phyloP scores from a whole-genome alignment of 2,888 invertebrate species.

The Priocnemis perturbator region DNA sequence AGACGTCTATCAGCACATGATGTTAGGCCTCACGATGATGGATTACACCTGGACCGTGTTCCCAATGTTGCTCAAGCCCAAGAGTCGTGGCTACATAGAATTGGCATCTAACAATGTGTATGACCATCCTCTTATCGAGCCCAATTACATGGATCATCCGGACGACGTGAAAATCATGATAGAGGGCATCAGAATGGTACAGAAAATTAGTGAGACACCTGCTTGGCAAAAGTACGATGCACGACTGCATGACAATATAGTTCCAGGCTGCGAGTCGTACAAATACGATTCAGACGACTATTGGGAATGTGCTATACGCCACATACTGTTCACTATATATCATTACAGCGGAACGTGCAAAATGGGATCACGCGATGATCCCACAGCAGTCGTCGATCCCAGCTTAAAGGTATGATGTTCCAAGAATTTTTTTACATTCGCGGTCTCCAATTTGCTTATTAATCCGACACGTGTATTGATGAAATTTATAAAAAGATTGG shows the following conservation, averaged over 20 bases:
- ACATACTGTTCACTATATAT: slow-evolving; percentile 83
- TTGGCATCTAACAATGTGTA: slow-evolving; percentile 81
- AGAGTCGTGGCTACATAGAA: slow-evolving; percentile 82
- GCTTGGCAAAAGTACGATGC: slow-evolving; percentile 80
- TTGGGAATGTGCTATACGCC: slow-evolving; percentile 82
- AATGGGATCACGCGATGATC: slow-evolving; percentile 81
- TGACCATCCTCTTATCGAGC: slow-evolving; percentile 81
- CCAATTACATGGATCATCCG: slow-evolving; percentile 82
- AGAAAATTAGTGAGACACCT: slow-evolving; percentile 79
- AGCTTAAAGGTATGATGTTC: slow-evolving; percentile 75
- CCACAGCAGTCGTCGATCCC: slow-evolving; percentile 81
- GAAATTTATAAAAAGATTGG: too few relatives aligned
- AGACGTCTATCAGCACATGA: slow-evolving; percentile 77
- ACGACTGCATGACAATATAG: slow-evolving; percentile 76
- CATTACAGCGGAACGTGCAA: slow-evolving; percentile 81
- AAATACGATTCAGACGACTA: slow-evolving; percentile 82
- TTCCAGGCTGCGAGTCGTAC: slow-evolving; percentile 79
- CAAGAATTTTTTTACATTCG: slow-evolving; percentile 47
- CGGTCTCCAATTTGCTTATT: too few relatives aligned
- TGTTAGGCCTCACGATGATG: too few relatives aligned
- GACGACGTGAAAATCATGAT: slow-evolving; percentile 81
- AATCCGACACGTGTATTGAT: too few relatives aligned
- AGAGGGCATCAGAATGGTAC: slow-evolving; percentile 78
- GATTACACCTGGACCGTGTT: slow-evolving; percentile 78
- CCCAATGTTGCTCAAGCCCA: slow-evolving; percentile 82